Evolutionary conservation across 2,797 vertebrate genomes (phyloP).

Genomic region (Sphenodon punctatus): DNA sequence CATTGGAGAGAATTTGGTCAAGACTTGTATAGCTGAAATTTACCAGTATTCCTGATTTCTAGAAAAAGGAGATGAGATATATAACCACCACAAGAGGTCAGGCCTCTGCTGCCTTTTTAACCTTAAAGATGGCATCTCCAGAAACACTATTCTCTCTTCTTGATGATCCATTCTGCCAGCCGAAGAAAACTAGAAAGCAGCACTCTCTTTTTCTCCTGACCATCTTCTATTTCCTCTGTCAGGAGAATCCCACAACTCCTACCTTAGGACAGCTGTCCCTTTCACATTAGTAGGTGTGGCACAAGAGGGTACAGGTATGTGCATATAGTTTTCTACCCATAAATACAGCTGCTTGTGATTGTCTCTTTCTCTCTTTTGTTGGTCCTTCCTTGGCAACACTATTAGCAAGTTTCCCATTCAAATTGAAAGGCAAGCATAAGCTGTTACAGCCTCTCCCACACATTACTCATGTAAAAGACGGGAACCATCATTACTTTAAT

Average conservation of each 20-base stretch:
- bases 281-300: no score
- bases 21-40: not conserved
- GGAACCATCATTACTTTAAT: not conserved
- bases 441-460: not conserved
- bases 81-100: not conserved
- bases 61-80: not conserved
- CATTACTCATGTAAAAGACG: not conserved
- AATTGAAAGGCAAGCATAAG: not conserved
- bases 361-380: not conserved
- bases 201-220: not conserved
- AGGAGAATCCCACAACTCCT: not conserved
- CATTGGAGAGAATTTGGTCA: not conserved
- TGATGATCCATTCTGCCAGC: not conserved
- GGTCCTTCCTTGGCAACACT: not conserved
- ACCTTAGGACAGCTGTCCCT: no score
- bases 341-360: not conserved
- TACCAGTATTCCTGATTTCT: not conserved
- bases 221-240: not conserved
- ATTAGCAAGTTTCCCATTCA: not conserved
- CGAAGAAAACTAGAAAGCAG: not conserved
- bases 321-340: not conserved
- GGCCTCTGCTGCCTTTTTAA: not conserved
- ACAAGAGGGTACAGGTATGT: not conserved
- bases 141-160: not conserved
- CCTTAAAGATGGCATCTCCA: not conserved